These are phyloP conservation scores for Sceloporus undulatus DNA, from an alignment of 2,113 vertebrate genomes.

Conservation along the genomic window DNA sequence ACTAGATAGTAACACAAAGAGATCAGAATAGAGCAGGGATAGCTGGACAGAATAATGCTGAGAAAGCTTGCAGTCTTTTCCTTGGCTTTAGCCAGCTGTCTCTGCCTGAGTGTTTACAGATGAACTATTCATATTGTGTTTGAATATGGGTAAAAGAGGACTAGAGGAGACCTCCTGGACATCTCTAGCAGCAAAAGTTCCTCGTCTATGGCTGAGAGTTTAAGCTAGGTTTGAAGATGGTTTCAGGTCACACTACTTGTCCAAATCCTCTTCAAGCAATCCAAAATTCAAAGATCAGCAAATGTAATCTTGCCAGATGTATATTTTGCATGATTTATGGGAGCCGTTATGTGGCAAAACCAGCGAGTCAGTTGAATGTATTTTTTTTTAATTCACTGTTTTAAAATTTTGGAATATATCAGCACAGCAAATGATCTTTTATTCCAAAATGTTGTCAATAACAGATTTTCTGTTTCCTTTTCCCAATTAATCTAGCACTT, in stretches of 20 bases:
- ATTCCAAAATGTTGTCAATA: not conserved
- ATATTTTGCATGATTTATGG: conserved; percentile 32
- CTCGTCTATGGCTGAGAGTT: not conserved
- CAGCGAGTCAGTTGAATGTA: not conserved
- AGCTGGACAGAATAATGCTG: conserved; percentile 34
- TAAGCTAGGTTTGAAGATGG: conserved; percentile 12
- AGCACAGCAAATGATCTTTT: not conserved
- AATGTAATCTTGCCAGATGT: conserved; percentile 25
- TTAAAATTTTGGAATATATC: not conserved
- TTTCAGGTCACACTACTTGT: conserved; percentile 4
- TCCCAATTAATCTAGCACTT: not conserved
- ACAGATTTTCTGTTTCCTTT: not conserved
- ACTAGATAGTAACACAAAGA: conserved; percentile 40
- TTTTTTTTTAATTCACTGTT: not conserved
- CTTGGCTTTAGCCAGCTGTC: conserved; percentile 40
- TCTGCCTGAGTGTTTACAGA: conserved; percentile 46
- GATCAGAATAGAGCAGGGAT: conserved; percentile 46
- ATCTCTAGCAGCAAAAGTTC: not conserved
- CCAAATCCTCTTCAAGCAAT: conserved; percentile 6
- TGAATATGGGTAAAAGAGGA: not conserved
- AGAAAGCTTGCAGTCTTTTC: conserved; percentile 49
- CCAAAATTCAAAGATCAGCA: conserved; percentile 19
- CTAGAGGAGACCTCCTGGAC: conserved; percentile 17
- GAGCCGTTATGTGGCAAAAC: conserved; percentile 11
- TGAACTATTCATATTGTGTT: conserved; percentile 32